A percentile compares a stretch with the other conserved stretches of the same genome.
Evolutionary conservation across 2,888 invertebrate genomes (phyloP).

Genomic region (Rhogogaster chlorosoma): DNA sequence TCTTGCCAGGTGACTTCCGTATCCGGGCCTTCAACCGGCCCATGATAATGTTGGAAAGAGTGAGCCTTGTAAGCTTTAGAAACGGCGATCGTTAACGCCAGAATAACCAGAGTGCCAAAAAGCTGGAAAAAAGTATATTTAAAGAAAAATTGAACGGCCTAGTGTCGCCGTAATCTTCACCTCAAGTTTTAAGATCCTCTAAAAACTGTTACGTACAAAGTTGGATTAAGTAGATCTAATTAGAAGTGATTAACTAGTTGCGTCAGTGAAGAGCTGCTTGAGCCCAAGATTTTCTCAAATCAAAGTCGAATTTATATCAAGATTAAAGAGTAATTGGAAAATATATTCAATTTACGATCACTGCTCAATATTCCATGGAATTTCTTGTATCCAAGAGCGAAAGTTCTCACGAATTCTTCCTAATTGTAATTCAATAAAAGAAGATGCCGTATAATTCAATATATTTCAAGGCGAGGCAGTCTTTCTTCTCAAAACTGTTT

Average conservation of each 20-base stretch:
- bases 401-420: neutral
- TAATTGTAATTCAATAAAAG: neutral
- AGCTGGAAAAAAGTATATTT: constrained; percentile 10
- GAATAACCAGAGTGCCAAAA: neutral
- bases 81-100: constrained; percentile 21
- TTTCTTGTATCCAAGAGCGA: neutral
- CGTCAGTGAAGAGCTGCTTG: neutral
- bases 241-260: constrained; percentile 19
- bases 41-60: constrained; percentile 75
- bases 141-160: neutral
- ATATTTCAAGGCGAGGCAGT: neutral
- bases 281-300: neutral
- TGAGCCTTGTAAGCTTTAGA: constrained; percentile 65
- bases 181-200: constrained; percentile 18
- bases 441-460: neutral
- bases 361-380: neutral
- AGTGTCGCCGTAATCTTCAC: neutral
- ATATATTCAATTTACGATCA: constrained; percentile 8
- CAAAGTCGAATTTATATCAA: neutral
- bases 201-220: constrained; percentile 2
- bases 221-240: constrained; percentile 18
- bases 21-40: constrained; percentile 72
- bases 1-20: constrained; percentile 71
- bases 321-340: constrained; percentile 14
- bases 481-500: neutral